Percentiles rank a stretch among this genome's conserved stretches.
These are phyloP conservation scores for Haliclona indistincta DNA, from an alignment of 37 sponge, comb jelly and placozoan genomes.

Conservation along the genomic window DNA sequence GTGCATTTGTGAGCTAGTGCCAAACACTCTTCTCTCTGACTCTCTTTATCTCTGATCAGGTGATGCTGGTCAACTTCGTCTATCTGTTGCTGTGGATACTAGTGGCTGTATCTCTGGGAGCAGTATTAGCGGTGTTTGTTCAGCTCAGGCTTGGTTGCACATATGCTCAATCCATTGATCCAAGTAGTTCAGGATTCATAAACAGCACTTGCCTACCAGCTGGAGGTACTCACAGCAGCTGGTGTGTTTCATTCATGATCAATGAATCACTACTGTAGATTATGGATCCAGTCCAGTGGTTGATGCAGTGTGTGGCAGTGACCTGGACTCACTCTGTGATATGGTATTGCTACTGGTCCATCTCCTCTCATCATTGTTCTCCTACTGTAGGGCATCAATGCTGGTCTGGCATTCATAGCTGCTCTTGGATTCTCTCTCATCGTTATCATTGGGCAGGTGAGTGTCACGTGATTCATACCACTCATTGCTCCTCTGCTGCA, in stretches of 20 bases:
- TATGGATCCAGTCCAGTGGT: no score
- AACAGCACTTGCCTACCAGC: no score
- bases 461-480: no score
- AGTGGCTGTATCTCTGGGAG: slow-evolving; percentile 25
- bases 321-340: slow-evolving; percentile 27
- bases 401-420: slow-evolving; percentile 52
- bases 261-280: no score
- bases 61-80: slow-evolving; percentile 18
- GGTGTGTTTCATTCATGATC: no score
- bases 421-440: slow-evolving; percentile 50
- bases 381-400: slow-evolving; percentile 34
- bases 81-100: slow-evolving; percentile 46
- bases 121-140: slow-evolving; percentile 31
- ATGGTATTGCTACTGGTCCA: no score
- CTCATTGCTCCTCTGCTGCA: no score
- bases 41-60: slow-evolving; percentile 2
- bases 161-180: background rate
- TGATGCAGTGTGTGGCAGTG: slow-evolving; percentile 11
- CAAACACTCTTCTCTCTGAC: background rate
- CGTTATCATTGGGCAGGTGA: slow-evolving; percentile 60
- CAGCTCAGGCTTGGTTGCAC: slow-evolving; percentile 21
- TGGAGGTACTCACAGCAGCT: no score
- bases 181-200: no score
- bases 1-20: slow-evolving; percentile 36
- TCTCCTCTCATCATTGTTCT: no score